These are phyloP conservation scores for Leptothorax acervorum DNA, from an alignment of 2,888 invertebrate species.

Conservation along the genomic window DNA sequence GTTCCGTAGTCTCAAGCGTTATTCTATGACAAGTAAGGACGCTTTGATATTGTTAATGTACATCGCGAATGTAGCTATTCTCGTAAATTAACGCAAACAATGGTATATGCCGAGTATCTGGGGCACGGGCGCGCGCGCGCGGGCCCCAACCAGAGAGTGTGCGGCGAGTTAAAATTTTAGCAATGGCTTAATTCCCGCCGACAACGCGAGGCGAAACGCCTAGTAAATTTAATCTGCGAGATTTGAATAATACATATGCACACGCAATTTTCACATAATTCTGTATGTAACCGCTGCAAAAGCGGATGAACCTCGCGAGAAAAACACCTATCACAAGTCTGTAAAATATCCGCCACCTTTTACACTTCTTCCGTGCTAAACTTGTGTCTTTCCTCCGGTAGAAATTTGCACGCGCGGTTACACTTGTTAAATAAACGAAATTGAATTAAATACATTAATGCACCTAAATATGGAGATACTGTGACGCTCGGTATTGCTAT, in stretches of 20 bases:
- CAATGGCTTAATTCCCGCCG: conserved; percentile 56
- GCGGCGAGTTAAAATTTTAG: conserved; percentile 63
- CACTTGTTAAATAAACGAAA: not conserved
- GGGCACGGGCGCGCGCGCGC: not conserved
- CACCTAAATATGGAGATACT: not conserved
- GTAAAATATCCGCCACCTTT: not conserved
- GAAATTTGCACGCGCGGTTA: not conserved
- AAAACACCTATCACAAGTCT: not conserved
- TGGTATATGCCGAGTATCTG: conserved; percentile 35
- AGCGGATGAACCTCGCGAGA: conserved; percentile 26
- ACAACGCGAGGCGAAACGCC: conserved; percentile 47
- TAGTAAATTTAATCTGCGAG: conserved; percentile 64
- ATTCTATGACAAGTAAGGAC: conserved; percentile 47
- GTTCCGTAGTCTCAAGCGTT: conserved; percentile 35
- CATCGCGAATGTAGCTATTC: conserved; percentile 50
- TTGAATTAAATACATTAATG: not conserved
- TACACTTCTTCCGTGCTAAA: not conserved
- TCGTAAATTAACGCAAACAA: conserved; percentile 70
- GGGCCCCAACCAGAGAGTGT: conserved; percentile 29
- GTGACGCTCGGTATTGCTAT: not conserved
- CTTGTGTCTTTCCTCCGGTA: not conserved
- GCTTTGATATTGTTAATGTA: conserved; percentile 63
- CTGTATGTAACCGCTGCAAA: conserved; percentile 39
- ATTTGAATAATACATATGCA: conserved; percentile 64
- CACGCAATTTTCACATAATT: conserved; percentile 50